Percentiles rank a stretch among this genome's conserved stretches.
Evolutionary conservation across 2,113 vertebrate genomes (phyloP).

Genomic region (Clarias macrocephalus): DNA sequence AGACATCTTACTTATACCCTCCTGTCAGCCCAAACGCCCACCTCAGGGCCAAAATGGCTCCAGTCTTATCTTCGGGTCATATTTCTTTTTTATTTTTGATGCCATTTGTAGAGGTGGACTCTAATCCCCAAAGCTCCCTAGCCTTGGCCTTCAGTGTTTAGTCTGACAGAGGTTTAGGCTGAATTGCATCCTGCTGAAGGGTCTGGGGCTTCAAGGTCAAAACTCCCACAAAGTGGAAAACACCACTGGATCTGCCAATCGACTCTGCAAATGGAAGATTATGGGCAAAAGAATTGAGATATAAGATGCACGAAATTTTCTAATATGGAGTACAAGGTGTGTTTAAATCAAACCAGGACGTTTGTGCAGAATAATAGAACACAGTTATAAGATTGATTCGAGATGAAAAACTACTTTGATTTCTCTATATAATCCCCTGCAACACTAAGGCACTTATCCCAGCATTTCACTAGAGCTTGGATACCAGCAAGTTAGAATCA

Average conservation of each 20-base stretch:
- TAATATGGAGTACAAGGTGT: background rate
- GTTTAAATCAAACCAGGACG: too few relatives aligned
- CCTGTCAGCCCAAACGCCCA: constrained; percentile 42
- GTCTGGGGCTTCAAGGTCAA: constrained; percentile 58
- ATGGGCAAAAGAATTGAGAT: background rate
- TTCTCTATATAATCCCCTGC: too few relatives aligned
- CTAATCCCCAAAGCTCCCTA: constrained; percentile 65
- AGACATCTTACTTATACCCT: constrained; percentile 46
- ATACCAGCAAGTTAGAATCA: too few relatives aligned
- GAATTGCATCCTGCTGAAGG: constrained; percentile 36
- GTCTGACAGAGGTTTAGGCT: constrained; percentile 45
- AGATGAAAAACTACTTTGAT: too few relatives aligned
- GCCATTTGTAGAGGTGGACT: constrained; percentile 59
- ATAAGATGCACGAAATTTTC: background rate
- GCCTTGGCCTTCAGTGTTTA: constrained; percentile 57
- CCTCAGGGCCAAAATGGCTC: constrained; percentile 19
- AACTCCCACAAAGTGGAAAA: constrained; percentile 50
- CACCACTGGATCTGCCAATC: background rate
- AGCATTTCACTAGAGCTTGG: too few relatives aligned
- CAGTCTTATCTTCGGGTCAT: constrained; percentile 29
- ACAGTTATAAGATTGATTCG: too few relatives aligned
- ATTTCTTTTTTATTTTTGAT: constrained; percentile 29
- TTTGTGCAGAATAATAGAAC: too few relatives aligned
- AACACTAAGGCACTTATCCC: too few relatives aligned
- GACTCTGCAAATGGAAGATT: background rate